phyloP scores from a whole-genome alignment of 2,113 vertebrate genomes.

The Caretta caretta region DNA sequence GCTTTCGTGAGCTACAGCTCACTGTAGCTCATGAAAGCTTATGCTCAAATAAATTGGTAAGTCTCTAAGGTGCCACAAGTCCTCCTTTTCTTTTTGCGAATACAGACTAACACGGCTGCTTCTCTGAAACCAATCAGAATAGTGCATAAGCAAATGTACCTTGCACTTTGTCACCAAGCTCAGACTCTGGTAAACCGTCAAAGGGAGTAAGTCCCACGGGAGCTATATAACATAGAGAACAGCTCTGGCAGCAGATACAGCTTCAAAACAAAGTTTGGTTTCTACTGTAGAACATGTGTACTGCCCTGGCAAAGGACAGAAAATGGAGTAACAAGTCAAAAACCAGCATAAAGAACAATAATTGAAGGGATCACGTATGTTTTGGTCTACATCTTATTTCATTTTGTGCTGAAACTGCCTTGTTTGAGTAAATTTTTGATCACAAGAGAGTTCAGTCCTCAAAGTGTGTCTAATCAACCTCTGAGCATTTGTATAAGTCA shows the following conservation, averaged over 20 bases:
- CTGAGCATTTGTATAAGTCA: conserved; percentile 65
- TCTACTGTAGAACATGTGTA: conserved; percentile 7
- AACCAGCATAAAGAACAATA: conserved; percentile 61
- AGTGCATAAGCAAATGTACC: neutral
- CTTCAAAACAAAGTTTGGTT: conserved; percentile 21
- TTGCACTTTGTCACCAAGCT: neutral
- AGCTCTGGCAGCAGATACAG: neutral
- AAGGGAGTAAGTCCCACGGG: neutral
- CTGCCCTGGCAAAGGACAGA: neutral
- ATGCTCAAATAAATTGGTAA: too few relatives aligned
- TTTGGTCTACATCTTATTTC: conserved; percentile 52
- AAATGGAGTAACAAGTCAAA: conserved; percentile 43
- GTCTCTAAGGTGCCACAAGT: too few relatives aligned
- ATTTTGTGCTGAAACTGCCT: conserved; percentile 56
- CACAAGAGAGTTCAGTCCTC: conserved; percentile 65
- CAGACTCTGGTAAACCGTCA: neutral
- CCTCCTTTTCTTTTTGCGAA: too few relatives aligned
- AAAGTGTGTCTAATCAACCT: conserved; percentile 66
- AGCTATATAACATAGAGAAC: conserved; percentile 18
- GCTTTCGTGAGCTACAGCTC: too few relatives aligned
- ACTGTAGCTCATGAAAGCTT: too few relatives aligned
- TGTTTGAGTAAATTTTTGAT: conserved; percentile 70
- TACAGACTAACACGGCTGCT: too few relatives aligned
- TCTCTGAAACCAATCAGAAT: neutral
- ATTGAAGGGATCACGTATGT: conserved; percentile 46